These are phyloP conservation scores for Drosophila simulans DNA, from an alignment of 1,140 invertebrate genomes.

Conservation along the genomic window DNA sequence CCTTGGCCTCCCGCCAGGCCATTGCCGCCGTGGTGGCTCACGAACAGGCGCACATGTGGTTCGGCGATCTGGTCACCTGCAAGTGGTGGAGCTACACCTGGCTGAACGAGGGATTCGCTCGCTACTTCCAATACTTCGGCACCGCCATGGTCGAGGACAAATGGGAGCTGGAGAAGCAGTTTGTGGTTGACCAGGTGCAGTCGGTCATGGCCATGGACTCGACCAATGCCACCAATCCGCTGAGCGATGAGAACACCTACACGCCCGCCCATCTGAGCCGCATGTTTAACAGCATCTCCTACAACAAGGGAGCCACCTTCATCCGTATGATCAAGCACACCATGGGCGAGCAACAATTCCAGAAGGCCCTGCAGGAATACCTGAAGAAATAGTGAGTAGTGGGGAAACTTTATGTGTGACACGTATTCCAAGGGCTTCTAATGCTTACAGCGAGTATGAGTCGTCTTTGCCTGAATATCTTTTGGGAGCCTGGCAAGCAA, in stretches of 20 bases:
- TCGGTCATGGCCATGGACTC: conserved; percentile 88
- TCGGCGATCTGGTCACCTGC: conserved; percentile 88
- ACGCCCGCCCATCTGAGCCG: conserved; percentile 85
- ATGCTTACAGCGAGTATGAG: conserved; percentile 79
- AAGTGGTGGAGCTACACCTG: conserved; percentile 89
- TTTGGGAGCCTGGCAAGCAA: conserved; percentile 87
- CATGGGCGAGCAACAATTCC: conserved; percentile 88
- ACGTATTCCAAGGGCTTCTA: no score
- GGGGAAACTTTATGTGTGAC: not conserved
- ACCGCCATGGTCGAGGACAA: conserved; percentile 85
- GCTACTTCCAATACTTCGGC: conserved; percentile 89
- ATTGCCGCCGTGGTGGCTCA: conserved; percentile 87
- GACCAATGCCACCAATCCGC: conserved; percentile 87
- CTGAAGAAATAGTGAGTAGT: conserved; percentile 85
- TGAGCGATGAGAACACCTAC: conserved; percentile 85
- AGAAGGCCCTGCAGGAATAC: conserved; percentile 87
- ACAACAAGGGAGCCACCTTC: conserved; percentile 88
- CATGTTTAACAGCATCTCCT: conserved; percentile 87
- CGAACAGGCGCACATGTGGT: conserved; percentile 89
- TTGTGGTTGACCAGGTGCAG: conserved; percentile 88
- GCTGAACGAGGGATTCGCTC: conserved; percentile 90
- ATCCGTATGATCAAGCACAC: conserved; percentile 92
- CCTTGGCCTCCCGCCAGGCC: conserved; percentile 85
- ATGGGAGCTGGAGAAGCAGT: conserved; percentile 86
- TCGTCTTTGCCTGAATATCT: conserved; percentile 86